Evolutionary conservation across 2,113 vertebrate genomes (phyloP), one percentile per base, ranked within the genome.

Genomic region (Lipophrys pholis): DNA sequence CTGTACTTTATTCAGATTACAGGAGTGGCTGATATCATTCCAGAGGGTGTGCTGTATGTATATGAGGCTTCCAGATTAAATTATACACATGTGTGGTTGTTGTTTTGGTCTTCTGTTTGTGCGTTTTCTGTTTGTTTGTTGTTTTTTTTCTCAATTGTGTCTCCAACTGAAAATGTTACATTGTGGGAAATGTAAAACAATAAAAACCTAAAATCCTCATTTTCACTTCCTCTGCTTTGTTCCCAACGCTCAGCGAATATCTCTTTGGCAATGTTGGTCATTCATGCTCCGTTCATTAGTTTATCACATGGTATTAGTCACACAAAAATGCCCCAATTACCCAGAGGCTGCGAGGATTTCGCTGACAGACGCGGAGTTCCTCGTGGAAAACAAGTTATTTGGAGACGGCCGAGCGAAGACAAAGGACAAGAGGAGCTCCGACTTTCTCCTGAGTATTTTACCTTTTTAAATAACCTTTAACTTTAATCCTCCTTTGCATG

Each of bases 251-350:
- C 43, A 5, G 6, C 60, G 49, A 40, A 40, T 17, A 36, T 51
- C 46, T 57, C 6, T 60, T 57, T 49, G 42, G n/a, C 42, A 67
- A 63, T 58, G 21, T 15, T 70, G 73, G 35, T 43, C 79, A 78
- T 87, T 80, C 85, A 81, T 85, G 76, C 83, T 76, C 51, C 56
- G 16, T 80, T 76, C 78, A 89, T 89, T 92, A 86, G 75, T 86
- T 90, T 77, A 87, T 92, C 92, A 94, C 90, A 90, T 93, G 91
- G 74, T 81, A 38, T 87, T 88, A 82, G 83, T 91, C 76, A 85
- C 69, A 83, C 79, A 76, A 67, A 84, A 86, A 85, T 86, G 73
- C 60, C 21, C 63, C 82, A 74, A 80, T 89, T 87, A 81, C 78
- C 75, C 74, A 6, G 68, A 50, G 1, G 66, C 74, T 48, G 8